Evolutionary conservation across 2,113 vertebrate species (phyloP).

Genomic region (Suricata suricatta): DNA sequence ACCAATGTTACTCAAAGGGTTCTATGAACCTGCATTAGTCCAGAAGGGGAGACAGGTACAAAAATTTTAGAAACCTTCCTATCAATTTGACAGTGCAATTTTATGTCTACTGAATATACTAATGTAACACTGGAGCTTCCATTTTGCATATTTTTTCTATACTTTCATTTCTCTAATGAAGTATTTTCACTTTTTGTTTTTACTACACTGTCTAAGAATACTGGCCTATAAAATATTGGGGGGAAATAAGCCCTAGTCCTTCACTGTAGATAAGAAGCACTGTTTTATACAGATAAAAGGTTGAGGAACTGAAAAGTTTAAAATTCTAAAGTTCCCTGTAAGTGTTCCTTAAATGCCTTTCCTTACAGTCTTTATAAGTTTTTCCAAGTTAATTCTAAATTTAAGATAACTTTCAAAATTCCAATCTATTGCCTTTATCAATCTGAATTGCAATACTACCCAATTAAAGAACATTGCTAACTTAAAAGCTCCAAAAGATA

Average conservation of each 20-base stretch:
- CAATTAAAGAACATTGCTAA: conserved; percentile 41
- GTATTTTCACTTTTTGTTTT: not conserved
- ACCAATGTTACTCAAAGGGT: not conserved
- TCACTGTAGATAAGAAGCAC: not conserved
- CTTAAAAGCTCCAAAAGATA: not conserved
- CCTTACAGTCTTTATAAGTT: not conserved
- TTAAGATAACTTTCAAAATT: not conserved
- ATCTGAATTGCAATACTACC: not conserved
- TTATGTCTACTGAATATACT: not conserved
- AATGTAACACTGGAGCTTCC: not conserved
- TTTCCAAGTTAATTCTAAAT: conserved; percentile 20
- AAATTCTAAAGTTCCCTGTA: not conserved
- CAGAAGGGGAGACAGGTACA: not conserved
- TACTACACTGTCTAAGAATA: not conserved
- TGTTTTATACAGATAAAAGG: not conserved
- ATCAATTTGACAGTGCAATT: not conserved
- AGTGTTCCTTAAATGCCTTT: not conserved
- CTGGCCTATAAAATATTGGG: not conserved
- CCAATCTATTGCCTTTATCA: not conserved
- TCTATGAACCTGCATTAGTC: not conserved
- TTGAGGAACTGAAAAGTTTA: not conserved
- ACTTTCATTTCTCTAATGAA: not conserved
- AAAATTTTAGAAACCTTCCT: not conserved
- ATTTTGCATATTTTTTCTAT: not conserved
- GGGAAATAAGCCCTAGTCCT: not conserved